Base-by-base conservation (phyloP, 2,797 vertebrate species). In the Furcifer pardalis region DNA sequence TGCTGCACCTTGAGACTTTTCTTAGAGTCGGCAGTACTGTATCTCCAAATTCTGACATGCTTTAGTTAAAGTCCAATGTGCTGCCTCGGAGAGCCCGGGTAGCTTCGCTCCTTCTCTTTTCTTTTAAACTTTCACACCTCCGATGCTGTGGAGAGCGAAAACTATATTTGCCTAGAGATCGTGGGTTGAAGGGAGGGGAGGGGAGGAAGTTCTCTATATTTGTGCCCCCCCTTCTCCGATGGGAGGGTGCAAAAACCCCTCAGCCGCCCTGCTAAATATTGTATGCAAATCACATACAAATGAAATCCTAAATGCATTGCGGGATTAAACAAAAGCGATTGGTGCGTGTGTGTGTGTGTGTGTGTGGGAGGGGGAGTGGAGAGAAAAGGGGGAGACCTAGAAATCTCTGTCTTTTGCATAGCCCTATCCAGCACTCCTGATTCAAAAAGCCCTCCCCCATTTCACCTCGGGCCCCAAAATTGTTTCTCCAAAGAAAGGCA, bases 261-360 rank as follows among this genome's bases (percentile, higher is more conserved):
- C 15, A 7, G 35, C 2, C 30, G 19, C 42, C 35, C 52, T 23
- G 35, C 44, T 23, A 27, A 46, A 37, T 60, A 75, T 68, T 79
- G 74, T 81, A 82, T 85, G 87, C 87, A 88, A 88, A 88, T 82
- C 15, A 32, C 12, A 88, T 74, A 65, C 66, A 85, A 85, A 84
- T 56, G 25, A 82, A 69, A 25, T 10, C 72, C 78, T 49, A 23
- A 68, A 30, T 74, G 83, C 83, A 19, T 66, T 77, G 60, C 59
- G 13, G 83, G 86, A 85, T 82, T 71, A 71, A 86, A 78, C 78
- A 81, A 85, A 81, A 75, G 83, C 59, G 4, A 3, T 32, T 9
- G n/a, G n/a, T 1, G 17, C 7, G 6, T 40, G 23, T 5, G 62
- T 46, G 17, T 5, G 30, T 8, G 30, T 4, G n/a, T n/a, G n/a